phyloP scores from a whole-genome alignment of 2,888 invertebrate species.

The Portevinia maculata region DNA sequence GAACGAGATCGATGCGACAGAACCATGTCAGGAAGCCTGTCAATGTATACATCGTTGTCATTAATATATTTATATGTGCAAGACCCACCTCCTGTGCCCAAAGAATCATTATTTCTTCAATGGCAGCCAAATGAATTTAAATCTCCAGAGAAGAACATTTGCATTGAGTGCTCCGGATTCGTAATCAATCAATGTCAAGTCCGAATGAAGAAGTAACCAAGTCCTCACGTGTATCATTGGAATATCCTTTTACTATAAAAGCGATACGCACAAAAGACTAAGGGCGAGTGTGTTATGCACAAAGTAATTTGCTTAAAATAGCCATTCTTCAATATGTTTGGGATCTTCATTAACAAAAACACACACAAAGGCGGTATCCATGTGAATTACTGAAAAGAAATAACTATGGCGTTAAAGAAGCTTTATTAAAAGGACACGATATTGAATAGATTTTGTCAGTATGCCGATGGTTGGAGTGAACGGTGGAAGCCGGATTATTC shows the following conservation, averaged over 20 bases:
- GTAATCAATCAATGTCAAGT: conserved; percentile 70
- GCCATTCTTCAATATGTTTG: conserved; percentile 64
- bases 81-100: not conserved
- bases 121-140: conserved; percentile 9
- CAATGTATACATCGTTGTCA: conserved; percentile 29
- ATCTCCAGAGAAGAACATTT: conserved; percentile 54
- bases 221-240: conserved; percentile 39
- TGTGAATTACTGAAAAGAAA: conserved; percentile 2
- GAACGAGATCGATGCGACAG: not conserved
- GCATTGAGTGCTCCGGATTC: conserved; percentile 59
- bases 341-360: conserved; percentile 57
- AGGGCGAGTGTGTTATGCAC: conserved; percentile 35
- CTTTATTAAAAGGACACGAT: conserved; percentile 65
- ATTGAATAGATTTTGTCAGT: conserved; percentile 72
- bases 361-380: conserved; percentile 17
- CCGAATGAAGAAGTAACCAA: conserved; percentile 58
- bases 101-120: conserved; percentile 53
- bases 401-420: conserved; percentile 13
- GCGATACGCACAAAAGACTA: conserved; percentile 39
- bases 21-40: conserved; percentile 4
- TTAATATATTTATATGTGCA: conserved; percentile 13
- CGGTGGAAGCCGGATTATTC: conserved; percentile 40
- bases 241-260: not conserved
- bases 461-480: conserved; percentile 11
- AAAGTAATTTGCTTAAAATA: conserved; percentile 72